Conservation (phyloP, 2,888 invertebrate species). For the Himalopsyche anomala region DNA sequence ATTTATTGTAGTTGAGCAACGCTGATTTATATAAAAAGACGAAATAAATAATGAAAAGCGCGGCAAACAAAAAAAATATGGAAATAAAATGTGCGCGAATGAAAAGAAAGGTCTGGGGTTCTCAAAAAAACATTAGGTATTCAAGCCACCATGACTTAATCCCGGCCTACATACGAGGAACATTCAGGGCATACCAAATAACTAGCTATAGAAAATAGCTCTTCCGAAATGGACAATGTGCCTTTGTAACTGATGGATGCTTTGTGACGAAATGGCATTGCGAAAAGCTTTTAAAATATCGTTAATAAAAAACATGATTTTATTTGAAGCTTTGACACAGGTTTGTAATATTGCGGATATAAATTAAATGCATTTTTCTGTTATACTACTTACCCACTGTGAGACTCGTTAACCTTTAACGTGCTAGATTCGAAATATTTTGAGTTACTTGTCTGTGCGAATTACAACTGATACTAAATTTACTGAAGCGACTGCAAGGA, state of each 20-base stretch:
- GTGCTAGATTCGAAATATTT: too few species aligned
- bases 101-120: slow-evolving; percentile 57
- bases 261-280: slow-evolving; percentile 2
- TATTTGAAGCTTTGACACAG: too few species aligned
- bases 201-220: not conserved
- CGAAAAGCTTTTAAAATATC: not conserved
- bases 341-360: too few species aligned
- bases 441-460: too few species aligned
- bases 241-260: slow-evolving; percentile 16
- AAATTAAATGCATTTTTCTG: too few species aligned
- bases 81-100: slow-evolving; percentile 47
- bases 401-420: too few species aligned
- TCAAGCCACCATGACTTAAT: slow-evolving; percentile 61
- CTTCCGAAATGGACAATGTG: slow-evolving; percentile 13
- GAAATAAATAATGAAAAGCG: slow-evolving; percentile 10
- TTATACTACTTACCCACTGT: too few species aligned
- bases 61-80: slow-evolving; percentile 41
- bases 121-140: slow-evolving; percentile 63
- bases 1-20: not conserved
- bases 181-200: slow-evolving; percentile 61
- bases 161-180: slow-evolving; percentile 61
- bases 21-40: slow-evolving; percentile 17
- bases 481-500: too few species aligned
- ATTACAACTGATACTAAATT: too few species aligned
- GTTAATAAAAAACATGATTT: not conserved